Base-by-base conservation (phyloP, 2,888 invertebrate genomes). In the Trissolcus japonicus region DNA sequence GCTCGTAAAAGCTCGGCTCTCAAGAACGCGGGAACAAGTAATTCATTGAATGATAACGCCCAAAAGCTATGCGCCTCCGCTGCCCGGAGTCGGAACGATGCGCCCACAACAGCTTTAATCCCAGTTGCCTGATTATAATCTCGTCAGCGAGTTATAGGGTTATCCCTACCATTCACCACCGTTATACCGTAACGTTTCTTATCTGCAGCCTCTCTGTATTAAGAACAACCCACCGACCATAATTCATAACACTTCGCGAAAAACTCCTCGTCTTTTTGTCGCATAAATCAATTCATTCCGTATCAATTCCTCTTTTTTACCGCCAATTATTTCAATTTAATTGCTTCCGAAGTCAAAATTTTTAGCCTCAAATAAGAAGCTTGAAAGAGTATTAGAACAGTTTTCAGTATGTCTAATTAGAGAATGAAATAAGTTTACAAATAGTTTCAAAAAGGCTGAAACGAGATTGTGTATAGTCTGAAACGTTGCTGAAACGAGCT, bases 91-190 rank as follows among this genome's bases (percentile, higher is more conserved):
- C 79, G 78, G 68, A 56, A 73, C 66, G 69, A 75, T 79, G 78
- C 53, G 79, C 71, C 77, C 80, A 76, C 50, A 79, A 73, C 78
- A 82, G 84, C 85, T 87, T 86, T 86, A 86, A 87, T 84, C 85
- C 86, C 81, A 81, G 83, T 82, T 82, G 85, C 84, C 85, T 87
- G 87, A 88, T 88, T 88, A 88, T 87, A 87, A 88, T 87, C 88
- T 87, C 87, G 85, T 88, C 87, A 87, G 84, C 86, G 86, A 87
- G 85, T 87, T 87, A 87, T 84, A 83, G 83, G 85, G 81, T 84
- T 86, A 79, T 80, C 79, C 79, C 53, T 65, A 60, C 77, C 77
- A 68, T 41, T 48, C 73, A 41, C 59, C 76, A 59, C 63, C 57
- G 35, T 55, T 46, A n/a, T n/a, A 17, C 46, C 67, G 61, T 75